These are phyloP conservation scores for Drosophila mettleri DNA, from an alignment of 2,888 invertebrate species.

Conservation along the genomic window DNA sequence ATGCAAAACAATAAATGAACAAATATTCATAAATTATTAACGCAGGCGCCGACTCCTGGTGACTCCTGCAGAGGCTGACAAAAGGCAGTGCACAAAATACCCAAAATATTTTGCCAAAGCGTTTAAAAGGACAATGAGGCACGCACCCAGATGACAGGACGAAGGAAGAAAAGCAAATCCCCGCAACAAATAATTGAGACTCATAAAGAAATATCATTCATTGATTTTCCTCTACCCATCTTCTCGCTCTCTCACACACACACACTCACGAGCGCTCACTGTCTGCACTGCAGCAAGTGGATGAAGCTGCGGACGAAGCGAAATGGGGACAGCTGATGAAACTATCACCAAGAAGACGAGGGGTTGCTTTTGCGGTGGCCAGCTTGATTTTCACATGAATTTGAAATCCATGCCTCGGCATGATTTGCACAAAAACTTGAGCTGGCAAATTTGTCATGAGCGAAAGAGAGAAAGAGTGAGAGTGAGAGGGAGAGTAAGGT, in stretches of 20 bases:
- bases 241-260: background rate
- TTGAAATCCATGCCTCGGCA: conserved; percentile 82
- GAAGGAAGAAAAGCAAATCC: conserved; percentile 73
- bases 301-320: conserved; percentile 52
- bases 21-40: conserved; percentile 82
- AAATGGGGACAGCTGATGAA: conserved; percentile 76
- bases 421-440: conserved; percentile 82
- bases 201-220: conserved; percentile 80
- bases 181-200: conserved; percentile 83
- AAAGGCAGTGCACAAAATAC: conserved; percentile 70
- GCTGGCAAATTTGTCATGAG: conserved; percentile 71
- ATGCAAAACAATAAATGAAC: conserved; percentile 81
- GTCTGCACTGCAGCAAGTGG: conserved; percentile 55
- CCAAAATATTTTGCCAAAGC: conserved; percentile 81
- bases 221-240: conserved; percentile 69
- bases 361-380: conserved; percentile 63
- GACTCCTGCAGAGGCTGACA: conserved; percentile 38
- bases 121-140: conserved; percentile 80
- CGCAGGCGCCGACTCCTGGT: conserved; percentile 49
- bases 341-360: conserved; percentile 59
- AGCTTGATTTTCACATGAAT: conserved; percentile 70
- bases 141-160: conserved; percentile 64
- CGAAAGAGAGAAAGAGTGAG: conserved; percentile 1
- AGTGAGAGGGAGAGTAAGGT: conserved; percentile 2
- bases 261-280: background rate